Evolutionary conservation across 2,113 vertebrate genomes (phyloP), one percentile per base, ranked within the genome.

Genomic region (Chitala chitala): DNA sequence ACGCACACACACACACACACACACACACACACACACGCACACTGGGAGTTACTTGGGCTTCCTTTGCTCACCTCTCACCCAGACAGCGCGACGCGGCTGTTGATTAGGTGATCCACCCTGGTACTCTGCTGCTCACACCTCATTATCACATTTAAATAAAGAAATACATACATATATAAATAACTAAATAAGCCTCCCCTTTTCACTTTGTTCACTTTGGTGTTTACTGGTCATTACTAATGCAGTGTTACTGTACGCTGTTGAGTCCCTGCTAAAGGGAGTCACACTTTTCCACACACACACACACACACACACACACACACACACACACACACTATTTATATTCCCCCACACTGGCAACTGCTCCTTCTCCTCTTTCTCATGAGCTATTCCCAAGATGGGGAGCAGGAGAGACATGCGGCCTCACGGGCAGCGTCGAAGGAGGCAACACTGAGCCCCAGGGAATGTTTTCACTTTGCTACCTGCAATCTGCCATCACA

Each of bases 351-450:
- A 68, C 29, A 15, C 22, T 1, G 26, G 42, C 42, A 46, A 24
- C 15, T 26, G 40, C 20, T 44, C 24, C 64, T 68, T 46, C 22
- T 46, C 22, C 46, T 26, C 22, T 13, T 46, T 40, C 64, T 44
- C 3, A 20, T 40, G 22, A 59, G 31, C 56, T 31, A 48, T 68
- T 68, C 42, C 64, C 64, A 68, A 26, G 64, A 44, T 46, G 64
- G 17, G 64, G 64, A 31, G 40, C 40, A 38, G 46, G 22, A 48
- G 26, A 68, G 26, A 68, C 64, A 26, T 38, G 8, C 1, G 5
- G 33, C 59, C 8, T 42, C 24, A 12, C 4, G 26, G 9, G 10
- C 64, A 9, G 13, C 13, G n/a, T 29, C n/a, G 40, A 12, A 12
- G n/a, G 20, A 2, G 22, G 4, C 10, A 29, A 65, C 15, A 13